A percentile compares a stretch with the other conserved stretches of the same genome.
Evolutionary conservation across 2,797 vertebrate genomes (phyloP).

Genomic region (Acanthopagrus latus): DNA sequence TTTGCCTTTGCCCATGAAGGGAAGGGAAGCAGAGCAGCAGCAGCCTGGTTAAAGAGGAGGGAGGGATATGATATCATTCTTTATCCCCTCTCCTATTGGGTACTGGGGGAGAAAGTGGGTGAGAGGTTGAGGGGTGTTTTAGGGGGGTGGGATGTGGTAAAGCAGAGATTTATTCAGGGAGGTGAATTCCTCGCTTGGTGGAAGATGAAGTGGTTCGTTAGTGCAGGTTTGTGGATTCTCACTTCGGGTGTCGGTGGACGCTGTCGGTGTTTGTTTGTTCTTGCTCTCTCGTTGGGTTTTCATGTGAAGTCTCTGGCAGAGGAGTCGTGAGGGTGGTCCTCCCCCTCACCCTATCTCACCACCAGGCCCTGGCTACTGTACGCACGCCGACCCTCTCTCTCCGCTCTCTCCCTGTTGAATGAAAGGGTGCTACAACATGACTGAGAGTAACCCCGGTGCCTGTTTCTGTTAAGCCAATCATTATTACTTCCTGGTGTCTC

Average conservation of each 20-base stretch:
- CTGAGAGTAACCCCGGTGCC: conserved; percentile 73
- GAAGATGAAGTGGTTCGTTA: conserved; percentile 28
- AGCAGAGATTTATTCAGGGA: conserved; percentile 51
- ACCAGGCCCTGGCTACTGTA: conserved; percentile 52
- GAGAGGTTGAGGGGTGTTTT: conserved; percentile 80
- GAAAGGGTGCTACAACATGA: conserved; percentile 62
- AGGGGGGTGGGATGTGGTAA: conserved; percentile 53
- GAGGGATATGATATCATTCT: conserved; percentile 68
- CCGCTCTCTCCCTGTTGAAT: conserved; percentile 27
- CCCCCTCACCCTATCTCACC: conserved; percentile 55
- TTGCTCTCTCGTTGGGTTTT: conserved; percentile 43
- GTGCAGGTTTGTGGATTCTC: conserved; percentile 3
- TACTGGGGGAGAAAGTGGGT: conserved; percentile 82
- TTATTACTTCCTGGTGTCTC: conserved; percentile 70
- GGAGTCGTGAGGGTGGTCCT: conserved; percentile 28
- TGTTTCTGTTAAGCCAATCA: conserved; percentile 67
- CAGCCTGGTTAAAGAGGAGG: conserved; percentile 36
- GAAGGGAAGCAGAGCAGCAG: conserved; percentile 9
- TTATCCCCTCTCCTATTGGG: conserved; percentile 63
- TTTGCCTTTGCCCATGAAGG: conserved; percentile 26
- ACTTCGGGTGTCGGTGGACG: conserved; percentile 5
- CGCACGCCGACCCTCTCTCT: conserved; percentile 19
- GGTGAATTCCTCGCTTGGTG: conserved; percentile 44
- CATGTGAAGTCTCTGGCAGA: conserved; percentile 48
- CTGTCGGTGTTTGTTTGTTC: not conserved